These are phyloP conservation scores for Nycticebus coucang DNA, from an alignment of 2,113 vertebrate species.

Conservation along the genomic window DNA sequence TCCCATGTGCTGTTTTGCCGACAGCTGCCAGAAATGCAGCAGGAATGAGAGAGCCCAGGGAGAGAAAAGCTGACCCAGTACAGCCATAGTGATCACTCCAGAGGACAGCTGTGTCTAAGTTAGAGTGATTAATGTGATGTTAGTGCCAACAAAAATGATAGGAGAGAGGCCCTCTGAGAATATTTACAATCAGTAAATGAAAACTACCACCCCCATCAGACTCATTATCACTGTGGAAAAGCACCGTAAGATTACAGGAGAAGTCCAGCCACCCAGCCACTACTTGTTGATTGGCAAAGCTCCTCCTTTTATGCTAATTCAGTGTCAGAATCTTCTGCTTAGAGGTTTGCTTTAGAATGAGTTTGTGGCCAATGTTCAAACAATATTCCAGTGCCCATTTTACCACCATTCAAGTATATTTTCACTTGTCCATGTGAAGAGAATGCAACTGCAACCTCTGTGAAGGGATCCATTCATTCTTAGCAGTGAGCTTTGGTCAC, in stretches of 20 bases:
- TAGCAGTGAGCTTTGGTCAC: background rate
- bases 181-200: constrained; percentile 60
- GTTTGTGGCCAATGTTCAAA: background rate
- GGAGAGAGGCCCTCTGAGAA: constrained; percentile 36
- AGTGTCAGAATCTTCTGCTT: background rate
- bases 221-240: constrained; percentile 63
- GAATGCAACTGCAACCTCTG: background rate
- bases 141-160: constrained; percentile 46
- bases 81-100: constrained; percentile 11
- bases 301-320: background rate
- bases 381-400: no score
- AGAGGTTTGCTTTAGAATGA: background rate
- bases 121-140: constrained; percentile 55
- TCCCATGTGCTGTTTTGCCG: background rate
- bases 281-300: background rate
- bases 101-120: constrained; percentile 57
- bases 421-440: background rate
- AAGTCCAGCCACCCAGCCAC: background rate
- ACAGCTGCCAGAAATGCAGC: background rate
- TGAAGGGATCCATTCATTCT: background rate
- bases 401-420: background rate
- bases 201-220: constrained; percentile 47
- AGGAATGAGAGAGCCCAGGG: background rate
- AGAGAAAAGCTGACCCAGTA: background rate
- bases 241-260: constrained; percentile 42